Conservation (phyloP, 2,113 vertebrate genomes). For the Candoia aspera region DNA sequence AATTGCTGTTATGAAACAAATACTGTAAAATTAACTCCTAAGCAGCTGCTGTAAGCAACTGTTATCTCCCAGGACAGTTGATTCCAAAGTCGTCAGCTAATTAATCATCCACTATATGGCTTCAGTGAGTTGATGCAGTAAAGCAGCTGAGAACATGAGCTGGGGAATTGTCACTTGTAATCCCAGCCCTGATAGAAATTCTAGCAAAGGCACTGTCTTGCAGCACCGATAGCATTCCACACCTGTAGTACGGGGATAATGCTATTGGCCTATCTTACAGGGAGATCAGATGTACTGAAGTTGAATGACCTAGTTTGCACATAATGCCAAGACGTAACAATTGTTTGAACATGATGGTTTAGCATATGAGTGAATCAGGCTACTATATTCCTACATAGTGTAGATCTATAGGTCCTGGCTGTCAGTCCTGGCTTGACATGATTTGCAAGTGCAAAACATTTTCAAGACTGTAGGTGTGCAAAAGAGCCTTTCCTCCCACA, state of each 20-base stretch:
- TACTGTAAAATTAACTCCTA: not conserved
- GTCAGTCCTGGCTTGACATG: not conserved
- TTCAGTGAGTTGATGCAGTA: not conserved
- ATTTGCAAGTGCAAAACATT: not conserved
- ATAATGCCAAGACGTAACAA: not conserved
- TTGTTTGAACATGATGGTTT: not conserved
- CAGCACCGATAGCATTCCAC: not conserved
- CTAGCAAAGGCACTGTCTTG: not conserved
- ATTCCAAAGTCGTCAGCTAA: not conserved
- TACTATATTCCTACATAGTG: not conserved
- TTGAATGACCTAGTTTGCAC: not conserved
- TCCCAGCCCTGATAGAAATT: not conserved
- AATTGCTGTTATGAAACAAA: not conserved
- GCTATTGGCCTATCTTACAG: not conserved
- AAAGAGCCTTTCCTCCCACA: not conserved
- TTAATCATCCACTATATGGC: not conserved
- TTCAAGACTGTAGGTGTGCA: not conserved
- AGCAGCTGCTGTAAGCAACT: not conserved
- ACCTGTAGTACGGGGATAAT: not conserved
- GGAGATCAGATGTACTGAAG: not conserved
- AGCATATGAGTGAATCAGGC: not conserved
- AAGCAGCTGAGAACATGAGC: not conserved
- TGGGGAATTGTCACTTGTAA: not conserved
- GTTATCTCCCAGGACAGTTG: not conserved
- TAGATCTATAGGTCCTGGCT: not conserved